Percentiles rank a stretch among this genome's conserved stretches.
phyloP scores from a whole-genome alignment of 2,888 invertebrate species.

The Chalcis sispes region DNA sequence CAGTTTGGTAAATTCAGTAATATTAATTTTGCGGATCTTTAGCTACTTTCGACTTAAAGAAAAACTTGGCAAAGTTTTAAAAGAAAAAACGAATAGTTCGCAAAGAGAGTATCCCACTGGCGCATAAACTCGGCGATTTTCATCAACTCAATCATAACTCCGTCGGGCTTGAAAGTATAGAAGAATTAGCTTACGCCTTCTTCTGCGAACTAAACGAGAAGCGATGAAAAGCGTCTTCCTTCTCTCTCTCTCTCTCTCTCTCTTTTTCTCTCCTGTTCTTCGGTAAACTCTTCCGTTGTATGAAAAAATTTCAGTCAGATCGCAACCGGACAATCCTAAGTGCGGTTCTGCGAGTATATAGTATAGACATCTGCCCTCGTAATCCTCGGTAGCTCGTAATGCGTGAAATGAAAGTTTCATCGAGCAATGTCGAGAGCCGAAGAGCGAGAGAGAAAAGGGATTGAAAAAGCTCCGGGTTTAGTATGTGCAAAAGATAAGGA shows the following conservation, averaged over 20 bases:
- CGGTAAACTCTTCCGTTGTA: neutral
- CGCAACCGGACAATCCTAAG: slow-evolving; percentile 34
- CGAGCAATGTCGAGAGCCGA: slow-evolving; percentile 45
- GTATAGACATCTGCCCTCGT: slow-evolving; percentile 59
- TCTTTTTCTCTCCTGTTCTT: too few relatives aligned
- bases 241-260: too few relatives aligned
- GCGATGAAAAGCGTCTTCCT: too few relatives aligned
- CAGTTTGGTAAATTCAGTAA: neutral
- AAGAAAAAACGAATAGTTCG: neutral
- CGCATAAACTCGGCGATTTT: slow-evolving; percentile 16
- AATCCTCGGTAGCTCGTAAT: slow-evolving; percentile 63
- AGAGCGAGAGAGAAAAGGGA: slow-evolving; percentile 23
- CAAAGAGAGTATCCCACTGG: neutral
- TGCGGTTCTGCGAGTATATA: too few relatives aligned
- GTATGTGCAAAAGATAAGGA: slow-evolving; percentile 30
- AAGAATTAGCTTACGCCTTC: slow-evolving; percentile 32
- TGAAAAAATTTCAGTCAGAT: slow-evolving; percentile 53
- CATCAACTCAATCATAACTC: slow-evolving; percentile 47
- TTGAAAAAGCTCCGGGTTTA: neutral
- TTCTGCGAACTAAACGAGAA: neutral
- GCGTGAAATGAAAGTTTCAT: slow-evolving; percentile 68
- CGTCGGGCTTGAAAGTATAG: neutral
- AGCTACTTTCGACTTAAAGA: neutral
- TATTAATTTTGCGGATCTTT: neutral
- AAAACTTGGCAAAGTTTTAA: neutral